Base-by-base conservation (phyloP, 2,113 vertebrate species). In the Nicator chloris region DNA sequence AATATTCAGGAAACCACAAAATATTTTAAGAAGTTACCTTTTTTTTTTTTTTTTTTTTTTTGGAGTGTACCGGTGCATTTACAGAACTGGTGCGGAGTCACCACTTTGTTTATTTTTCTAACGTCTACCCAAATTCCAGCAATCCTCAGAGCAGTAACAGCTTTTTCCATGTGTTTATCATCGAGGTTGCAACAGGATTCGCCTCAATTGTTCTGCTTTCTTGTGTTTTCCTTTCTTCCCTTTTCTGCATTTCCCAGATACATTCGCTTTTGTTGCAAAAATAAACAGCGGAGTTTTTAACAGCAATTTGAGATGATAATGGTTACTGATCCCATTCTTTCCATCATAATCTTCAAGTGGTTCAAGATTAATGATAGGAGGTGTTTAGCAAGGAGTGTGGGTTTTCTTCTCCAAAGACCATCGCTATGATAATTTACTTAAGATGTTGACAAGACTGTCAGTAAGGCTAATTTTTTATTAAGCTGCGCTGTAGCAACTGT, bases 281-380 rank as follows among this genome's bases (percentile, higher is more conserved):
- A 98, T 98, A 98, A 98, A 97, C 96, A 96, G 82, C 92, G 96
- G 96, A 97, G 95, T 98, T 98, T 98, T 98, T 97, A 98, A 97
- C 93, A 98, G 98, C 97, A 96, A 98, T 97, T 97, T 96, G 97
- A 98, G 98, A 98, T 96, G 97, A 98, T 98, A 98, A 98, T 98
- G 98, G 97, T 98, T 98, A 97, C 97, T 98, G 98, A 98, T 98
- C 97, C 97, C 98, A 96, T 98, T 98, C 98, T 98, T 98, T 98
- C 97, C 98, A 98, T 98, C 98, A 98, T 98, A 98, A 98, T 98
- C 98, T 99, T 98, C 98, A 98, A 99, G 98, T 98, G 98, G 97
- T 95, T 96, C 93, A 96, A 98, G 98, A 99, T 99, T 98, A 99
- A 99, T 98, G 98, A 97, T 97, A 97, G 94, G 97, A 97, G 97